phyloP scores from a whole-genome alignment of 1,140 invertebrate species.

The Drosophila busckii region DNA sequence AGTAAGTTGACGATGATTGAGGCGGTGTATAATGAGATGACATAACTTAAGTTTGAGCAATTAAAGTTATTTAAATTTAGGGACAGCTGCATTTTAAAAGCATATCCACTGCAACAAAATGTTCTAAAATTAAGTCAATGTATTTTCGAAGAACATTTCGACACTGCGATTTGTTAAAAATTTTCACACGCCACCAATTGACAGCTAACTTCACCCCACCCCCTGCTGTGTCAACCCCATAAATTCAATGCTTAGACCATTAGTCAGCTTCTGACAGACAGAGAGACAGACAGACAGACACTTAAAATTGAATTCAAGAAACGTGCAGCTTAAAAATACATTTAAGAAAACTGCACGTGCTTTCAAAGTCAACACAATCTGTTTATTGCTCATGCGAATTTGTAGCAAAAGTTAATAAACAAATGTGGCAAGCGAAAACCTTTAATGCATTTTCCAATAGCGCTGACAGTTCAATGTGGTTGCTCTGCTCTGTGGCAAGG shows the following conservation, averaged over 20 bases:
- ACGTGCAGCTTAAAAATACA: constrained; percentile 25
- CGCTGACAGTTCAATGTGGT: constrained; percentile 45
- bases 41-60: too few species aligned
- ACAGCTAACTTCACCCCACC: constrained; percentile 40
- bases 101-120: too few species aligned
- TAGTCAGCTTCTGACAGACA: constrained; percentile 61
- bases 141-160: constrained; percentile 60
- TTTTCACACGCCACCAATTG: constrained; percentile 66
- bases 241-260: constrained; percentile 60
- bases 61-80: too few species aligned
- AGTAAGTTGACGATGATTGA: too few species aligned
- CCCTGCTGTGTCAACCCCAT: constrained; percentile 30
- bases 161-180: constrained; percentile 72
- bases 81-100: too few species aligned
- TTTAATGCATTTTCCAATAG: constrained; percentile 15
- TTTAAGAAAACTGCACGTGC: constrained; percentile 18
- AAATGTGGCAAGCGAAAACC: constrained; percentile 10
- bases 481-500: constrained; percentile 30
- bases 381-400: constrained; percentile 1
- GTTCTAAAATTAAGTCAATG: constrained; percentile 55
- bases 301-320: too few species aligned
- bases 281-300: constrained; percentile 3
- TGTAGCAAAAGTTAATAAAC: constrained; percentile 22
- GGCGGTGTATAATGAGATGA: too few species aligned
- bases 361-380: neutral